Evolutionary conservation across 2,888 invertebrate genomes (phyloP), one percentile per base, ranked within the genome.

Genomic region (Calameuta idolon): DNA sequence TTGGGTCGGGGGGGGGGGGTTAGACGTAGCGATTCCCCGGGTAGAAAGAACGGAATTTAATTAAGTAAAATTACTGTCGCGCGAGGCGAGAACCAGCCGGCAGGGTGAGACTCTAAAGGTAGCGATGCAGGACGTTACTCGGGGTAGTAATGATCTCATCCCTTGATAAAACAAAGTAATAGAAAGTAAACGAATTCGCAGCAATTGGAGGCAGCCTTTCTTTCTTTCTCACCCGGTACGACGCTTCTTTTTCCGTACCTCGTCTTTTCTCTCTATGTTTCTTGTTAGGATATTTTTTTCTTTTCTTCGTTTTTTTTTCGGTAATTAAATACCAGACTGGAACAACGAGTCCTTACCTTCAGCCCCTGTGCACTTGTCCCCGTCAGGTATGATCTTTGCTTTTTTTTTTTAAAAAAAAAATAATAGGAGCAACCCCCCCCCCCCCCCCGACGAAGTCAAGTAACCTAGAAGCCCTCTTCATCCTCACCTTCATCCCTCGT

Each of bases 21-120:
- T 15, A 40, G 40, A 40, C 40, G 40, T 15, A 40, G 15, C 40
- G 40, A 40, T 78, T 78, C 76, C 73, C 30, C 81, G 87, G 79
- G 85, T 85, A 87, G 89, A 90, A 89, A 90, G 91, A 91, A 90
- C 90, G 91, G 91, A 91, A 91, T 91, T 91, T 91, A 91, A 91
- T 91, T 91, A 91, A 91, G 90, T 90, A 87, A 89, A 90, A 90
- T 90, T 90, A 90, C 89, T 90, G 90, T 90, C 90, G 88, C 78
- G 80, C 85, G 77, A 81, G 81, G 80, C 80, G 80, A 81, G 84
- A 84, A 30, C 12, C 23, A 75, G 40, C 33, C 74, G 78, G 82
- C 82, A 71, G 73, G 79, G 74, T 30, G n/a, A 34, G 74, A 35
- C n/a, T n/a, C 15, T 11, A 83, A 84, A 87, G 86, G 85, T 87